These are phyloP conservation scores for Isoperla grammatica DNA, from an alignment of 2,888 invertebrate species.

Conservation along the genomic window DNA sequence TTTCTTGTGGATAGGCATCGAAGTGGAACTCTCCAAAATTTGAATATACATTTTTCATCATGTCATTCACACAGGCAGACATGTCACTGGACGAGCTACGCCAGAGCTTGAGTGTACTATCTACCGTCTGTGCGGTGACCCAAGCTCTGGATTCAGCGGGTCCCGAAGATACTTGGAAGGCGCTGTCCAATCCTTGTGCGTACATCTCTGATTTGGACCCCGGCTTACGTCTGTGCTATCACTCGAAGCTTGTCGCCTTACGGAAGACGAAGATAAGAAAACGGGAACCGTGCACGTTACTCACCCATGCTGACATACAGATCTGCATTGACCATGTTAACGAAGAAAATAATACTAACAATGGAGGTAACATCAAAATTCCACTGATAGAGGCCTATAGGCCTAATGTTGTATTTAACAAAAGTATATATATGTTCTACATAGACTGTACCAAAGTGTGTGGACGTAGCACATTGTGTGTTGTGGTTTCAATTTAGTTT, in stretches of 20 bases:
- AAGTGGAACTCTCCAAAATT: too few relatives aligned
- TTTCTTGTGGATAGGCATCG: too few relatives aligned
- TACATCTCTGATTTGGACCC: slow-evolving; percentile 46
- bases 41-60: not conserved
- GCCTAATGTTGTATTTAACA: too few relatives aligned
- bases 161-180: slow-evolving; percentile 52
- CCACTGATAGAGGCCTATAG: too few relatives aligned
- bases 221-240: slow-evolving; percentile 53
- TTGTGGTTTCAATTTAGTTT: too few relatives aligned
- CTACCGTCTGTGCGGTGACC: slow-evolving; percentile 57
- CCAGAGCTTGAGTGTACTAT: slow-evolving; percentile 54
- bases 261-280: slow-evolving; percentile 48
- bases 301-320: slow-evolving; percentile 62
- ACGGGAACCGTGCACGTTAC: slow-evolving; percentile 50
- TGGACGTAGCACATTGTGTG: too few relatives aligned
- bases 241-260: slow-evolving; percentile 45
- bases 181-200: slow-evolving; percentile 47
- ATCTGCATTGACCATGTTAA: slow-evolving; percentile 61
- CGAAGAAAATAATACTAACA: slow-evolving; percentile 54
- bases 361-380: slow-evolving; percentile 36
- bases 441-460: too few relatives aligned
- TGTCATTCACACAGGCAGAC: slow-evolving; percentile 16
- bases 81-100: slow-evolving; percentile 50
- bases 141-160: slow-evolving; percentile 57
- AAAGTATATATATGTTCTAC: too few relatives aligned